Evolutionary conservation across 2,797 vertebrate species (phyloP).

Genomic region (Darevskia mixta): DNA sequence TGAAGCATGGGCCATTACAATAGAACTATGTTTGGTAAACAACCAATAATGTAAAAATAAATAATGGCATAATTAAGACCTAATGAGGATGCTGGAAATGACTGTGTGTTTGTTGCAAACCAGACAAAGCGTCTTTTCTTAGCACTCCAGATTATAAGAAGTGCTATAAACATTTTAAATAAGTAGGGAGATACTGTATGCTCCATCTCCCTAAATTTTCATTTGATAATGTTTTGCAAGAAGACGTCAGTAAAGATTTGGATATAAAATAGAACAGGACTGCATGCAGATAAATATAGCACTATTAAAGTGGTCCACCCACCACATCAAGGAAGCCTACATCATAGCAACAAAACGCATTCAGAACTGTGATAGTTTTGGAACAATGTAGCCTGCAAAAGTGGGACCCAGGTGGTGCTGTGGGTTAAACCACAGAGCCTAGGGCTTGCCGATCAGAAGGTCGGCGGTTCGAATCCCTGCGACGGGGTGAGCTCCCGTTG

Average conservation of each 20-base stretch:
- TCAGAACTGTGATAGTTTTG: not conserved
- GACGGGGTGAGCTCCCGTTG: no score
- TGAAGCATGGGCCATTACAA: conserved; percentile 58
- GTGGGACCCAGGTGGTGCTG: no score
- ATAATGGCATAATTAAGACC: conserved; percentile 65
- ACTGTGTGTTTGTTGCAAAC: conserved; percentile 47
- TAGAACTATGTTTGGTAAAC: conserved; percentile 67
- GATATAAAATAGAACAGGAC: conserved; percentile 38
- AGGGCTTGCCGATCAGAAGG: no score
- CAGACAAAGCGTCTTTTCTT: conserved; percentile 52
- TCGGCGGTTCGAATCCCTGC: no score
- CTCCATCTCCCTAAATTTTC: conserved; percentile 40
- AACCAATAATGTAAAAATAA: conserved; percentile 63
- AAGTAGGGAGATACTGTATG: conserved; percentile 41
- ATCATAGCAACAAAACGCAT: not conserved
- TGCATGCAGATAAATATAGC: rapidly evolving
- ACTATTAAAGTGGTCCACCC: not conserved
- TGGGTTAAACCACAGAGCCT: no score
- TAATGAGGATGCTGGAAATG: conserved; percentile 56
- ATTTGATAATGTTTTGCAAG: conserved; percentile 25
- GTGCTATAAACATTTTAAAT: conserved; percentile 59
- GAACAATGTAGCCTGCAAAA: not conserved
- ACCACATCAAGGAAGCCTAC: not conserved
- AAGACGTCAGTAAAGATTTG: conserved; percentile 19
- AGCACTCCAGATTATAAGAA: conserved; percentile 49